Percentiles rank a stretch among this genome's conserved stretches.
Conservation (phyloP, 2,797 vertebrate genomes). For the Pipistrellus kuhlii region DNA sequence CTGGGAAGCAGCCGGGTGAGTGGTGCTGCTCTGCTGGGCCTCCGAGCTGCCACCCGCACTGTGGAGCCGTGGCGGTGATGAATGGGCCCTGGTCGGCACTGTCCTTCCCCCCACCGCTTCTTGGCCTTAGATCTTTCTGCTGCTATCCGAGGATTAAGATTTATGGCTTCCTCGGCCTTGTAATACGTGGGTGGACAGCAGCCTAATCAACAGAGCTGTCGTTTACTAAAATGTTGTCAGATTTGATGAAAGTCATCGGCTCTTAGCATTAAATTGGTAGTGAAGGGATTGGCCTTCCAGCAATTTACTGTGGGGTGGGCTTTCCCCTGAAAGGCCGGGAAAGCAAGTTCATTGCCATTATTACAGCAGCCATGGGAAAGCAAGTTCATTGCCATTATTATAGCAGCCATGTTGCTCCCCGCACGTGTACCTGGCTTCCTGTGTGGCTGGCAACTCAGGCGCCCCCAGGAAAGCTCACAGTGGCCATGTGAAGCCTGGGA, state of each 20-base stretch:
- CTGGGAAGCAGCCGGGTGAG: too few relatives aligned
- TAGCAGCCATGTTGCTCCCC: background rate
- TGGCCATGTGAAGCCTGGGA: background rate
- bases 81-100: background rate
- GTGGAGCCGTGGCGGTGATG: constrained; percentile 23
- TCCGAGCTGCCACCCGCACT: accelerated
- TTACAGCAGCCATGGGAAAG: background rate
- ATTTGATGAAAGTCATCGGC: constrained; percentile 79
- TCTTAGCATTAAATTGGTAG: constrained; percentile 75
- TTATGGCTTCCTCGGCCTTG: constrained; percentile 79
- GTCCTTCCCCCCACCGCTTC: background rate
- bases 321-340: constrained; percentile 58
- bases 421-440: background rate
- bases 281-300: constrained; percentile 76
- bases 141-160: constrained; percentile 79
- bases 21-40: background rate
- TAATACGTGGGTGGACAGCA: constrained; percentile 83
- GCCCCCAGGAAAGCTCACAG: background rate
- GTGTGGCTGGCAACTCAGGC: background rate
- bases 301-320: constrained; percentile 64
- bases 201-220: constrained; percentile 81
- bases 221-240: constrained; percentile 84
- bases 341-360: constrained; percentile 28
- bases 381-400: constrained; percentile 6
- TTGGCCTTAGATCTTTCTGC: constrained; percentile 69